A percentile compares a stretch with the other conserved stretches of the same genome.
Evolutionary conservation across 2,888 invertebrate genomes (phyloP).

Genomic region (Noctua janthe): DNA sequence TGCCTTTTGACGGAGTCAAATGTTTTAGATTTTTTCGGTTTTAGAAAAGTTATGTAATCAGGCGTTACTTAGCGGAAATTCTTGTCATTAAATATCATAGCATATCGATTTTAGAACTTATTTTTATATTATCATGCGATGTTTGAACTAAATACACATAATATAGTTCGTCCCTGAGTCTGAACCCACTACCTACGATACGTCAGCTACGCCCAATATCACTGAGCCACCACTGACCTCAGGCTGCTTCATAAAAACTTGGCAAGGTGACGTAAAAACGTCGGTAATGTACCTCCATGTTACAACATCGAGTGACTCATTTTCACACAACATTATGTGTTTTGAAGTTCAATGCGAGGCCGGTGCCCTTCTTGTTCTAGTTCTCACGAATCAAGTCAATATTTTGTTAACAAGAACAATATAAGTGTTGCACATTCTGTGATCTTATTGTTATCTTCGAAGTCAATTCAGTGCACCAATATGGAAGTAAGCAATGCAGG

Average conservation of each 20-base stretch:
- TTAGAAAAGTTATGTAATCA: no score
- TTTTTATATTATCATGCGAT: not conserved
- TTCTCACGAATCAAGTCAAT: constrained; percentile 52
- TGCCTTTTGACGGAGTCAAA: no score
- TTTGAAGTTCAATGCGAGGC: constrained; percentile 52
- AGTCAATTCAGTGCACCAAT: not conserved
- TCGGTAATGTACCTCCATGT: not conserved
- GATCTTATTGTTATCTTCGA: constrained; percentile 5
- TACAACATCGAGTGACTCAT: constrained; percentile 27
- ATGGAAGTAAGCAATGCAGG: no score
- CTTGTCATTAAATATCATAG: no score
- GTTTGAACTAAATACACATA: not conserved
- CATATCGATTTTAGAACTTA: no score
- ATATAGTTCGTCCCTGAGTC: not conserved
- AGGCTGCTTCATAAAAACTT: not conserved
- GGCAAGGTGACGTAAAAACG: not conserved
- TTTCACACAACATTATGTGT: constrained; percentile 31
- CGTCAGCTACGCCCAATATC: not conserved
- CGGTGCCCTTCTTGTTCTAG: constrained; percentile 35
- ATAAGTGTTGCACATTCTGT: constrained; percentile 13
- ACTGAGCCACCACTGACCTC: not conserved
- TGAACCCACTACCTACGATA: not conserved
- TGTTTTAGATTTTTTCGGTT: no score
- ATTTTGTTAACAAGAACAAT: constrained; percentile 39
- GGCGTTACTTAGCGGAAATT: no score